These are phyloP conservation scores for Halcyon chelicuti DNA, from an alignment of 2,797 vertebrate genomes.

Conservation along the genomic window DNA sequence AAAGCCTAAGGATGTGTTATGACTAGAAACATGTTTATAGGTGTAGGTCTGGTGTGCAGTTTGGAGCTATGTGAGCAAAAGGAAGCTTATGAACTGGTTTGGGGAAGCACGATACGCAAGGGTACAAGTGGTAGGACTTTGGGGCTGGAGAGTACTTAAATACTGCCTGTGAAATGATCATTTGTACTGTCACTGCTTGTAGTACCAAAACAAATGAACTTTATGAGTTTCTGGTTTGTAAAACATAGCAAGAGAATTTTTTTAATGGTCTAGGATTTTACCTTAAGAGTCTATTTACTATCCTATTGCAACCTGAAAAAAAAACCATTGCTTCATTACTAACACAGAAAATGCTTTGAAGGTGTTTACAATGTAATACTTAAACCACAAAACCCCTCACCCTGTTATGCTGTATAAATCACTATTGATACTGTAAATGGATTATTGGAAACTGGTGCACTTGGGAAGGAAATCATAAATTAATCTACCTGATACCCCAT, in stretches of 20 bases:
- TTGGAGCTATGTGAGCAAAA: not conserved
- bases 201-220: not conserved
- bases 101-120: not conserved
- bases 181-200: not conserved
- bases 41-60: not conserved
- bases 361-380: constrained; percentile 16
- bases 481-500: constrained; percentile 86
- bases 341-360: constrained; percentile 33
- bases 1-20: not conserved
- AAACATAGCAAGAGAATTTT: not conserved
- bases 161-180: not conserved
- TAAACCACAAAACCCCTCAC: not conserved
- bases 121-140: not conserved
- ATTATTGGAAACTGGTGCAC: constrained; percentile 27
- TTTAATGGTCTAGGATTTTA: not conserved
- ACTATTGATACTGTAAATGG: not conserved
- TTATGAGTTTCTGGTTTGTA: not conserved
- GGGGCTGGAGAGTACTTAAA: not conserved
- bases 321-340: not conserved
- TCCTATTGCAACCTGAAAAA: not conserved
- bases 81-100: not conserved
- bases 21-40: not conserved
- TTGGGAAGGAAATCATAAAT: constrained; percentile 57
- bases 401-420: not conserved
- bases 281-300: not conserved